phyloP scores from a whole-genome alignment of 2,888 invertebrate species.

The Ennomos fuscantarius region DNA sequence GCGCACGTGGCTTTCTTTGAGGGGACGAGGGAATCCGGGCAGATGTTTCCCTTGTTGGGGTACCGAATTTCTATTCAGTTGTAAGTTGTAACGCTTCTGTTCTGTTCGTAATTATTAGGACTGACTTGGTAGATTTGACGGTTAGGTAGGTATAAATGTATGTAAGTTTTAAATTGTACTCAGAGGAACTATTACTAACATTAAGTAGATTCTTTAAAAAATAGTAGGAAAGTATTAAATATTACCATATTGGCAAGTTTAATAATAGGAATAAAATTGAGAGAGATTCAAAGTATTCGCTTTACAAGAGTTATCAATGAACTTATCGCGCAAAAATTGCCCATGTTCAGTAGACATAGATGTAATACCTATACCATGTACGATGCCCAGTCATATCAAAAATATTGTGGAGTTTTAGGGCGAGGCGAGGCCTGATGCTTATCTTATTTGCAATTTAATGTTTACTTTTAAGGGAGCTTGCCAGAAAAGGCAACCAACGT shows the following conservation, averaged over 20 bases:
- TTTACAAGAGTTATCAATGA: no score
- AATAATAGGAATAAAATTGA: no score
- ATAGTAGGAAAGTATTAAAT: no score
- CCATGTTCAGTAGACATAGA: no score
- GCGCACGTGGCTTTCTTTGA: conserved; percentile 71
- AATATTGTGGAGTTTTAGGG: conserved; percentile 22
- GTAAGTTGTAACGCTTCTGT: conserved; percentile 30
- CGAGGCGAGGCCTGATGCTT: conserved; percentile 17
- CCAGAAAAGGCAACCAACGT: conserved; percentile 26
- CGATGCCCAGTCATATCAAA: neutral
- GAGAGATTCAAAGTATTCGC: no score
- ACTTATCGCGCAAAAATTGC: no score
- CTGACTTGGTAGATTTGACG: conserved; percentile 5
- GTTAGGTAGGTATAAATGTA: neutral
- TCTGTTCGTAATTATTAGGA: conserved; percentile 25
- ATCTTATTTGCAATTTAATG: conserved; percentile 30
- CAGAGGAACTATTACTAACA: no score
- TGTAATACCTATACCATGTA: no score
- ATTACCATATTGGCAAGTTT: no score
- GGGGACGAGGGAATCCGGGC: conserved; percentile 62
- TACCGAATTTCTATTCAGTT: conserved; percentile 49
- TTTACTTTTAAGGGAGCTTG: conserved; percentile 24
- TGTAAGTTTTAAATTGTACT: conserved; percentile 1
- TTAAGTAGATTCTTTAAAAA: no score
- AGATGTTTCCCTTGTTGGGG: conserved; percentile 72